A percentile compares a stretch with the other conserved stretches of the same genome.
phyloP scores from a whole-genome alignment of 2,888 invertebrate genomes.

The Dryococelus australis region DNA sequence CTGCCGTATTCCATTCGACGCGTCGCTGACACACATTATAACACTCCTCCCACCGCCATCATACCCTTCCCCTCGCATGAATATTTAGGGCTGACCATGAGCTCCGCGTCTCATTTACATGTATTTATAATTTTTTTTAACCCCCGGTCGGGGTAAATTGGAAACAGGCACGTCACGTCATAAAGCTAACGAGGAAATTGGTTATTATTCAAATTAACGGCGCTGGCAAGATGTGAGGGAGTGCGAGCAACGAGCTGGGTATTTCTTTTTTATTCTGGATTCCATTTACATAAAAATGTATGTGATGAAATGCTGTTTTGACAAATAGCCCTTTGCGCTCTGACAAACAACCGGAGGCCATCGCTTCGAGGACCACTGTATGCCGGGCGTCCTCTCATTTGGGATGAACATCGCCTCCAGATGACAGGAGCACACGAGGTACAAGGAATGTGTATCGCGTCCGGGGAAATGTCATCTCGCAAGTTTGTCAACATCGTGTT shows the following conservation, averaged over 20 bases:
- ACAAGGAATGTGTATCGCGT: too few species aligned
- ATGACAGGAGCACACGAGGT: too few species aligned
- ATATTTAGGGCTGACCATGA: neutral
- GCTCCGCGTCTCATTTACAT: slow-evolving; percentile 3
- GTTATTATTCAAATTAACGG: slow-evolving; percentile 7
- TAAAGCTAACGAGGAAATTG: slow-evolving; percentile 7
- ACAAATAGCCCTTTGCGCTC: neutral
- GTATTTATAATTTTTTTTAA: neutral
- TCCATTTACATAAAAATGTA: neutral
- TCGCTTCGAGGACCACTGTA: too few species aligned
- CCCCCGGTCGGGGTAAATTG: neutral
- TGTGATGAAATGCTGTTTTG: neutral
- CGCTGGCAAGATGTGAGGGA: neutral
- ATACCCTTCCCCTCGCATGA: neutral
- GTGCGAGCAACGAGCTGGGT: neutral
- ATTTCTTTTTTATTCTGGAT: neutral
- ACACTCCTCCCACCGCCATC: neutral
- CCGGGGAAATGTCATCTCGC: too few species aligned
- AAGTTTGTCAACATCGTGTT: too few species aligned
- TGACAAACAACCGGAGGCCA: neutral
- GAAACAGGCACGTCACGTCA: neutral
- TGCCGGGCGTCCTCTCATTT: too few species aligned
- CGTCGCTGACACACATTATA: neutral
- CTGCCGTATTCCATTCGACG: slow-evolving; percentile 2
- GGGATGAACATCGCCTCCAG: too few species aligned